Conservation (phyloP, 2,113 vertebrate species). For the Trichomycterus rosablanca region DNA sequence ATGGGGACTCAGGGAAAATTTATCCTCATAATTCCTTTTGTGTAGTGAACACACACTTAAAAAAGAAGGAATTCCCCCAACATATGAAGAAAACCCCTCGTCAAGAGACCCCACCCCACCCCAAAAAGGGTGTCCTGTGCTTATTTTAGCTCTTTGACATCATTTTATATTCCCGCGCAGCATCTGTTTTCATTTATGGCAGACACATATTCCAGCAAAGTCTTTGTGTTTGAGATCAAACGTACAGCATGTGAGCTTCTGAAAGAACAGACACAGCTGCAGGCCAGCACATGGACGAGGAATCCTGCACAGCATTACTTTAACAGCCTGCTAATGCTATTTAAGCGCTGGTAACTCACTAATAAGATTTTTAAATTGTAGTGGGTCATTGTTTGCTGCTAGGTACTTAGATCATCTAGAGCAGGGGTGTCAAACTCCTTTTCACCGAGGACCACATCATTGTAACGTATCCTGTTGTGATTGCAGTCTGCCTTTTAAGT, state of each 20-base stretch:
- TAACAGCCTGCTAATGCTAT: not conserved
- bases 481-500: too few species aligned
- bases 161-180: constrained; percentile 17
- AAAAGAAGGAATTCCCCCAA: not conserved
- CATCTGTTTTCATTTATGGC: constrained; percentile 37
- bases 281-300: constrained; percentile 2
- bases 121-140: constrained; percentile 54
- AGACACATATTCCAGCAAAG: constrained; percentile 23
- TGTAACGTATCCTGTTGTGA: too few species aligned
- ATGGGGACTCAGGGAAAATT: not conserved
- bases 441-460: too few species aligned
- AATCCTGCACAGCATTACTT: not conserved
- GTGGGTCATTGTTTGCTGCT: too few species aligned
- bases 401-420: too few species aligned
- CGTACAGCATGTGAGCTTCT: constrained; percentile 18
- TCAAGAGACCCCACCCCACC: not conserved
- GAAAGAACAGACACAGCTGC: constrained; percentile 21
- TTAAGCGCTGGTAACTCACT: too few species aligned
- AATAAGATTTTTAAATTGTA: not conserved
- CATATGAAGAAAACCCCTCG: not conserved
- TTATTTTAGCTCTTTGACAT: constrained; percentile 42
- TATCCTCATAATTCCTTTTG: not conserved
- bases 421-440: too few species aligned
- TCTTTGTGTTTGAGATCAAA: constrained; percentile 8
- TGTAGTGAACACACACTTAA: not conserved